A percentile compares a stretch with the other conserved stretches of the same genome.
Evolutionary conservation across 1,140 invertebrate species (phyloP).

Genomic region (Conus ventricosus): DNA sequence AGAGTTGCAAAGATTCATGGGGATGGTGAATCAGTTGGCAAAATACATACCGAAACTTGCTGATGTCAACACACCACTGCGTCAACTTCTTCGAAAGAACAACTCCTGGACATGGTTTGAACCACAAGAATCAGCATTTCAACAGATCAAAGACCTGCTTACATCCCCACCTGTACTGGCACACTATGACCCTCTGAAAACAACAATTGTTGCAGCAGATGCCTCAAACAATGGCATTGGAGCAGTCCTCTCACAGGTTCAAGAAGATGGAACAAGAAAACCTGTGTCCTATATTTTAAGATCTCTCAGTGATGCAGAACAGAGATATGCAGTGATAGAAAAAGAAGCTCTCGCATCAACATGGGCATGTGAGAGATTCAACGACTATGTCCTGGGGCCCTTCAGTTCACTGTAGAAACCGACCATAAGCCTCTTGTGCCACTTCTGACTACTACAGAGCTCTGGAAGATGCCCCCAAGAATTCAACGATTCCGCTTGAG

Average conservation of each 20-base stretch:
- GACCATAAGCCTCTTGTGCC: conserved; percentile 72
- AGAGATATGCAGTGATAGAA: conserved; percentile 74
- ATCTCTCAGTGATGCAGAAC: conserved; percentile 64
- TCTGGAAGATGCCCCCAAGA: conserved; percentile 37
- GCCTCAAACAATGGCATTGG: conserved; percentile 52
- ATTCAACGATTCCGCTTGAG: conserved; percentile 50
- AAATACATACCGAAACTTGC: conserved; percentile 39
- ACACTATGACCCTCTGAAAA: conserved; percentile 41
- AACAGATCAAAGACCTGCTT: conserved; percentile 39
- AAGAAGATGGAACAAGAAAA: conserved; percentile 11
- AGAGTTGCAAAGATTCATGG: conserved; percentile 20
- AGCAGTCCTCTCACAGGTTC: conserved; percentile 41
- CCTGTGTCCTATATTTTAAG: conserved; percentile 47
- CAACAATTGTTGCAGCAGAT: conserved; percentile 45
- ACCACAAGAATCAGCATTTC: conserved; percentile 36
- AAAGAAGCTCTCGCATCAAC: conserved; percentile 77
- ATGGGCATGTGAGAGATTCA: conserved; percentile 77
- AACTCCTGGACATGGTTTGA: conserved; percentile 33
- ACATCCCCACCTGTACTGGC: conserved; percentile 34
- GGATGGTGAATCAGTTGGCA: conserved; percentile 42
- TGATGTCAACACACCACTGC: conserved; percentile 34
- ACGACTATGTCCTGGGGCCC: conserved; percentile 74
- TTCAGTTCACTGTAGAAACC: conserved; percentile 58
- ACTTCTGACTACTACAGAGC: conserved; percentile 39
- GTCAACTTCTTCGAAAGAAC: conserved; percentile 37